Base-by-base conservation (phyloP, 53 echinoderm and acorn worm genomes). In the Patiria pectinifera region DNA sequence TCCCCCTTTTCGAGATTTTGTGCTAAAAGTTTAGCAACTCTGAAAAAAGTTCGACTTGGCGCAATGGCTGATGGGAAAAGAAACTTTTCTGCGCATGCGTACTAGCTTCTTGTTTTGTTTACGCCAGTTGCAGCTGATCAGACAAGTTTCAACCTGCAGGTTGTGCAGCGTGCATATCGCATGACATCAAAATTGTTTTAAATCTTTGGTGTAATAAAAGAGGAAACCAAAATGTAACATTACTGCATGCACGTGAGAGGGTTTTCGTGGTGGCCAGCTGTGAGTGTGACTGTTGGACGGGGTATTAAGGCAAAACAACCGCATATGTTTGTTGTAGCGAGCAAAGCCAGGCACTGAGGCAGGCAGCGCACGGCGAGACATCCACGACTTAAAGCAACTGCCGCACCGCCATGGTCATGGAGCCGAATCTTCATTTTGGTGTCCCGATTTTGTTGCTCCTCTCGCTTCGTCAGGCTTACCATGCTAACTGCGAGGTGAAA, bases 61-160 rank as follows among this genome's bases (percentile, higher is more conserved):
- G 87, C 87, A 87, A 78, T 35, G 87, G 47, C 77, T 87, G 75
- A 12, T 49, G 87, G 87, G 87, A 76, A 87, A 75, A 9, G 47
- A 49, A 76, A 59, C 4, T 76, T 76, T 87, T 59, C 4, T 3
- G 77, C 87, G 87, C 87, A 87, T 87, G 87, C 87, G 87, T 43
- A 14, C 11, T 49, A 3, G 1, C 35, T 71, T 15, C 53, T 53
- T 53, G 16, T 11, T 69, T 69, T 69, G 21, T 69, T 69, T 69
- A 69, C 35, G 35, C 35, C 35, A 35, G 35, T 1, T 35, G 35
- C 35, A 35, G 35, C 35, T 35, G 35, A 35, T 35, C 35, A 35
- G 35, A 35, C 35, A 35, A 35, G 35, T 35, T 35, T 35, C 21
- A 69, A 21, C 10, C 4, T 69, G 69, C 49, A 80, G 6, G 19